Evolutionary conservation across 1,140 invertebrate genomes (phyloP).

Genomic region (Oscheius sp.): DNA sequence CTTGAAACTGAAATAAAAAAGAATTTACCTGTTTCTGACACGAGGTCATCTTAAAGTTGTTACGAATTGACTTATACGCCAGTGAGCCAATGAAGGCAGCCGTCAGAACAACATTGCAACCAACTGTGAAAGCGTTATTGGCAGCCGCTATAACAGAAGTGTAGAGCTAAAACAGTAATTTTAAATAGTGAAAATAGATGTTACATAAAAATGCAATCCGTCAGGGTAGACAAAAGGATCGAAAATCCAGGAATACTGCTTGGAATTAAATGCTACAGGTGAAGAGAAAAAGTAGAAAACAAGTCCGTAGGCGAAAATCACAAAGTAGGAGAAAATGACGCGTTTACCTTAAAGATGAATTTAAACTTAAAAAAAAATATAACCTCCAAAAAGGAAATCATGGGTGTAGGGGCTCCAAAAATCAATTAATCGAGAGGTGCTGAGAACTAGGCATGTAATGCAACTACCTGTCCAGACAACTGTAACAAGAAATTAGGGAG

Average conservation of each 20-base stretch:
- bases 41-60: too few species aligned
- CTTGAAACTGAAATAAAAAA: too few species aligned
- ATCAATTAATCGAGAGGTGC: not conserved
- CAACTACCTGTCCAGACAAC: not conserved
- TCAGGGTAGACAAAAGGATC: not conserved
- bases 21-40: too few species aligned
- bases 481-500: too few species aligned
- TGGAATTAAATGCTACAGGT: not conserved
- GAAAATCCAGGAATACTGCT: not conserved
- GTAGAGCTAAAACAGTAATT: too few species aligned
- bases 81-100: too few species aligned
- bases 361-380: not conserved
- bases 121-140: too few species aligned
- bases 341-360: not conserved
- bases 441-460: not conserved
- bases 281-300: not conserved
- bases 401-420: not conserved
- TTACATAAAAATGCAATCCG: too few species aligned
- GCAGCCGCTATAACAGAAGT: too few species aligned
- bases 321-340: not conserved
- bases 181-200: too few species aligned
- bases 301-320: not conserved
- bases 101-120: too few species aligned
- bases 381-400: constrained; percentile 1
- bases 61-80: too few species aligned